These are phyloP conservation scores for Ictalurus furcatus DNA, from an alignment of 2,113 vertebrate species.

Conservation along the genomic window DNA sequence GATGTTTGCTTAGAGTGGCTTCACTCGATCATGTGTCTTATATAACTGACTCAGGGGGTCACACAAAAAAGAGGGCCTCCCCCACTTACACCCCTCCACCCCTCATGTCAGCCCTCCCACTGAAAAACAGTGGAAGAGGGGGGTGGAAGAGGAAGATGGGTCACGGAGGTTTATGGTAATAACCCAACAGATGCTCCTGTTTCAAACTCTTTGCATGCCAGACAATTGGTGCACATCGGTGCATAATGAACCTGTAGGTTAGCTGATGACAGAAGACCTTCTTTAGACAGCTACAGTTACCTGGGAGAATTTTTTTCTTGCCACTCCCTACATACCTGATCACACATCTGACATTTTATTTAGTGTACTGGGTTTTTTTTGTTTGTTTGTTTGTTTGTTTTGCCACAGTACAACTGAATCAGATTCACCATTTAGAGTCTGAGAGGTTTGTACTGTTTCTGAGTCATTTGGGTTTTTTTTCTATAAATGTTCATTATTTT, in stretches of 20 bases:
- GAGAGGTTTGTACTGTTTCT: not conserved
- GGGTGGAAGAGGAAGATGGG: slow-evolving; percentile 51
- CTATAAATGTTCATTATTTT: not conserved
- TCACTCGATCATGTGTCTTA: slow-evolving; percentile 84
- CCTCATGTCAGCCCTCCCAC: slow-evolving; percentile 56
- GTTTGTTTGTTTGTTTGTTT: not conserved
- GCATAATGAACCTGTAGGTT: slow-evolving; percentile 63
- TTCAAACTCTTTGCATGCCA: slow-evolving; percentile 68
- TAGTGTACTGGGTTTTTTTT: not conserved
- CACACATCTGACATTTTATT: not conserved
- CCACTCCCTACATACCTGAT: not conserved
- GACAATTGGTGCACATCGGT: slow-evolving; percentile 52
- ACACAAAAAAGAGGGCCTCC: slow-evolving; percentile 69
- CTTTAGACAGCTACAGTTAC: not conserved
- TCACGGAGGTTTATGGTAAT: slow-evolving; percentile 71
- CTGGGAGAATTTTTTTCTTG: not conserved
- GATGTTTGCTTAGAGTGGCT: slow-evolving; percentile 76
- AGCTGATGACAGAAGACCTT: not conserved
- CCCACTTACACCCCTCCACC: slow-evolving; percentile 41
- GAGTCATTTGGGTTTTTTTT: not conserved
- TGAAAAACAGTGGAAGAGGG: slow-evolving; percentile 45
- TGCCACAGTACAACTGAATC: not conserved
- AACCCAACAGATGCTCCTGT: slow-evolving; percentile 72
- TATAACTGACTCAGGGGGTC: slow-evolving; percentile 77
- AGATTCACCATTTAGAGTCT: not conserved